Conservation (phyloP, 1,140 invertebrate species). For the Drosophila funebris region DNA sequence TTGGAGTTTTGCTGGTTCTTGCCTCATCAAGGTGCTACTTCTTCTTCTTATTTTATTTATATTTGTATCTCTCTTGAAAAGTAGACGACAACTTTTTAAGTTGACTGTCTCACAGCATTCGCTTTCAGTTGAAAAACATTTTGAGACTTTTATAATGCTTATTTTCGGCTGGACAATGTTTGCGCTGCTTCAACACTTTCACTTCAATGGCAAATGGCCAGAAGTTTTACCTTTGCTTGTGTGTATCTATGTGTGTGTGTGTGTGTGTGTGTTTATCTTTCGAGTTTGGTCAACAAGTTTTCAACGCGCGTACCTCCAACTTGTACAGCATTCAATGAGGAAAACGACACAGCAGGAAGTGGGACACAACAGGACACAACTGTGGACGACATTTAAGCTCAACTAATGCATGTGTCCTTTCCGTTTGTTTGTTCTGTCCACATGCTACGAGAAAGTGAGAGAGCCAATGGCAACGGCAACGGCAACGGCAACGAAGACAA, state of each 20-base stretch:
- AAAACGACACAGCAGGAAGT: background rate
- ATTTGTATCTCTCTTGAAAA: background rate
- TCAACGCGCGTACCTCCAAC: slow-evolving; percentile 63
- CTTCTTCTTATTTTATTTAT: background rate
- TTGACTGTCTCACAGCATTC: background rate
- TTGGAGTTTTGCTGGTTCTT: background rate
- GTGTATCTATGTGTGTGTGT: no score
- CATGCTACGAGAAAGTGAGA: slow-evolving; percentile 43
- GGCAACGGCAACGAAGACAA: slow-evolving; percentile 8
- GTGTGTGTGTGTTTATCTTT: slow-evolving; percentile 69
- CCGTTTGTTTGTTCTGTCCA: slow-evolving; percentile 73
- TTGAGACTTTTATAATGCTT: slow-evolving; percentile 78
- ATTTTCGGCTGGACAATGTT: slow-evolving; percentile 63
- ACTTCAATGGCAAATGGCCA: slow-evolving; percentile 27
- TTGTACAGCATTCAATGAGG: slow-evolving; percentile 1
- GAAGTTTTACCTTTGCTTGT: background rate
- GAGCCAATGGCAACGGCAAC: slow-evolving; percentile 3
- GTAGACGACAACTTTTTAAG: background rate
- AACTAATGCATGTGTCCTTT: slow-evolving; percentile 74
- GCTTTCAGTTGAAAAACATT: slow-evolving; percentile 51
- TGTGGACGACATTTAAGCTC: slow-evolving; percentile 69
- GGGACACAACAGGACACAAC: slow-evolving; percentile 24
- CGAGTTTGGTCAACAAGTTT: slow-evolving; percentile 79
- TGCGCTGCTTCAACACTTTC: slow-evolving; percentile 66
- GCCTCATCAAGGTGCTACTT: slow-evolving; percentile 33